A percentile compares a stretch with the other conserved stretches of the same genome.
These are phyloP conservation scores for Carterocephalus palaemon DNA, from an alignment of 2,888 invertebrate species.

Conservation along the genomic window DNA sequence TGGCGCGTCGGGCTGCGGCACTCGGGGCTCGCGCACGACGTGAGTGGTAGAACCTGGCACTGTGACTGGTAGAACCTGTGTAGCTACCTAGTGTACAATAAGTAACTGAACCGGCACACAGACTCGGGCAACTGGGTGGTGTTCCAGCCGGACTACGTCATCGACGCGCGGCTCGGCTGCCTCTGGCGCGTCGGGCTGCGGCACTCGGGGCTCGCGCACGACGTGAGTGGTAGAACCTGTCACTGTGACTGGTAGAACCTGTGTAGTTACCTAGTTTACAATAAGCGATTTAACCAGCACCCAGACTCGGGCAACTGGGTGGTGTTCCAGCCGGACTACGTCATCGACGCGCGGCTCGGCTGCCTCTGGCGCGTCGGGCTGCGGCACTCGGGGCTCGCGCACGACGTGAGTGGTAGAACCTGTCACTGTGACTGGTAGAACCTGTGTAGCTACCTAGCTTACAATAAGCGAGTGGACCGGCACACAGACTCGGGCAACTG, in stretches of 20 bases:
- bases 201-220: slow-evolving; percentile 81
- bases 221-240: too few species aligned
- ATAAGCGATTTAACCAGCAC: slow-evolving; percentile 10
- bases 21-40: slow-evolving; percentile 80
- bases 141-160: slow-evolving; percentile 97
- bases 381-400: slow-evolving; percentile 80
- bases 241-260: too few species aligned
- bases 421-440: too few species aligned
- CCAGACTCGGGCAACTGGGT: slow-evolving; percentile 96
- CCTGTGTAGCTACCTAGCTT: too few species aligned
- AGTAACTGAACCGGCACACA: slow-evolving; percentile 44
- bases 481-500: too few species aligned
- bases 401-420: slow-evolving; percentile 70
- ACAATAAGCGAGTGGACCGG: neutral
- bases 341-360: slow-evolving; percentile 96
- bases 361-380: slow-evolving; percentile 90
- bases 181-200: slow-evolving; percentile 86
- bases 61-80: too few species aligned
- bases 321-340: slow-evolving; percentile 96
- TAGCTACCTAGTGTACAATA: too few species aligned
- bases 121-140: slow-evolving; percentile 97
- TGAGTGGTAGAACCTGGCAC: too few species aligned
- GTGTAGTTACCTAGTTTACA: too few species aligned
- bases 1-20: slow-evolving; percentile 85
- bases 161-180: slow-evolving; percentile 96